A percentile compares a stretch with the other conserved stretches of the same genome.
These are phyloP conservation scores for Molothrus aeneus DNA, from an alignment of 2,797 vertebrate species.

Conservation along the genomic window DNA sequence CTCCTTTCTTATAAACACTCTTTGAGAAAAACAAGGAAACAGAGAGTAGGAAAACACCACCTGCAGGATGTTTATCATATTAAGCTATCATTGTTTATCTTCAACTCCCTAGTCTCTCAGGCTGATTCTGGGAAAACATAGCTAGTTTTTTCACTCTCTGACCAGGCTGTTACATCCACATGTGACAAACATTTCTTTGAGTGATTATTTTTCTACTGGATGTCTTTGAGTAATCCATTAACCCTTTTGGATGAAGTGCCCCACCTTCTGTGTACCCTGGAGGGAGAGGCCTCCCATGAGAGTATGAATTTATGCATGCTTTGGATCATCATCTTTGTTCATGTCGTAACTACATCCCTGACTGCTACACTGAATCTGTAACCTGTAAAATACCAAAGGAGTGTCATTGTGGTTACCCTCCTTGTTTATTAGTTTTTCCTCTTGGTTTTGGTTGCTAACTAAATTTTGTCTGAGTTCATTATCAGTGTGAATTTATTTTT, in stretches of 20 bases:
- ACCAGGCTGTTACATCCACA: neutral
- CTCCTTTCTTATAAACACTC: neutral
- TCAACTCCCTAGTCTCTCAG: neutral
- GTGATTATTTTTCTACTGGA: neutral
- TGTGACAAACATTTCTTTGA: neutral
- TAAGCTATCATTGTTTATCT: neutral
- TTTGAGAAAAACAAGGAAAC: neutral
- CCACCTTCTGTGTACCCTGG: neutral
- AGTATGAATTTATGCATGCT: neutral
- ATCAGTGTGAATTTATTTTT: neutral
- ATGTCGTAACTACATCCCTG: neutral
- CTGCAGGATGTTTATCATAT: neutral
- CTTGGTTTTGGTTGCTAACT: neutral
- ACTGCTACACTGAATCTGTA: neutral
- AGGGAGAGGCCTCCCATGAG: neutral
- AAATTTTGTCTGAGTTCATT: neutral
- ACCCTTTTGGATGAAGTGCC: neutral
- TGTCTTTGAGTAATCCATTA: neutral
- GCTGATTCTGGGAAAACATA: neutral
- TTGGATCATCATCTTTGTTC: neutral
- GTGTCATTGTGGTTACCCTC: fast-evolving
- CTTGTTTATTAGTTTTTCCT: neutral
- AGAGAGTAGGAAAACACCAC: neutral
- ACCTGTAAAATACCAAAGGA: neutral
- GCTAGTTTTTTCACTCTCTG: neutral